These are phyloP conservation scores for Sepioteuthis lessoniana DNA, from an alignment of 2,888 invertebrate genomes.

Conservation along the genomic window DNA sequence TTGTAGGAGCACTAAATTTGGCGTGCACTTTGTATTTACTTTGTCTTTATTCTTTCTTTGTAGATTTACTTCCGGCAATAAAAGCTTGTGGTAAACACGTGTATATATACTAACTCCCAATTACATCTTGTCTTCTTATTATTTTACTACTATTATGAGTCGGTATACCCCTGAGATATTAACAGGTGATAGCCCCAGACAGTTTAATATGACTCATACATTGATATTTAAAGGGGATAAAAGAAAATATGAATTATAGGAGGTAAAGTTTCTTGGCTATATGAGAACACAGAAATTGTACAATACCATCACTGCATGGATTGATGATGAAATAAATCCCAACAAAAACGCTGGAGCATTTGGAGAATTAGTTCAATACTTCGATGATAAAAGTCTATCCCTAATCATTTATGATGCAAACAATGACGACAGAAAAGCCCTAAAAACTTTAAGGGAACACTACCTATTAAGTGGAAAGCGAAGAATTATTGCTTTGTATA, in stretches of 20 bases:
- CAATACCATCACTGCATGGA: background rate
- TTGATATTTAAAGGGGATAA: constrained; percentile 51
- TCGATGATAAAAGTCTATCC: constrained; percentile 50
- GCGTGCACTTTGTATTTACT: no score
- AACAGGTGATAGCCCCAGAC: constrained; percentile 51
- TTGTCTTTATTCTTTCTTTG: no score
- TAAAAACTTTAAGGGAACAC: constrained; percentile 51
- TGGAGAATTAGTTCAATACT: constrained; percentile 50
- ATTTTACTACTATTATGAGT: no score
- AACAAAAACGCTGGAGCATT: constrained; percentile 49
- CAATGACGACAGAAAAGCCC: constrained; percentile 52
- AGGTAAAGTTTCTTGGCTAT: constrained; percentile 51
- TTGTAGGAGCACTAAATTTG: no score
- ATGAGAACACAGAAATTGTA: constrained; percentile 49
- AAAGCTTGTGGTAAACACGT: no score
- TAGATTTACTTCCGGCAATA: no score
- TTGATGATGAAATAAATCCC: constrained; percentile 45
- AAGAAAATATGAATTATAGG: constrained; percentile 50
- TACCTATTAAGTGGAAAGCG: constrained; percentile 49
- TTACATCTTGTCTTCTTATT: no score
- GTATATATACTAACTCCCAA: no score
- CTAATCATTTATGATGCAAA: constrained; percentile 52
- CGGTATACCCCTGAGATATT: no score
- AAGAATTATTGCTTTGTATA: constrained; percentile 49
- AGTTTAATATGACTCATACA: background rate